Evolutionary conservation across 2,888 invertebrate genomes (phyloP).

Genomic region (Volucella zonaria): DNA sequence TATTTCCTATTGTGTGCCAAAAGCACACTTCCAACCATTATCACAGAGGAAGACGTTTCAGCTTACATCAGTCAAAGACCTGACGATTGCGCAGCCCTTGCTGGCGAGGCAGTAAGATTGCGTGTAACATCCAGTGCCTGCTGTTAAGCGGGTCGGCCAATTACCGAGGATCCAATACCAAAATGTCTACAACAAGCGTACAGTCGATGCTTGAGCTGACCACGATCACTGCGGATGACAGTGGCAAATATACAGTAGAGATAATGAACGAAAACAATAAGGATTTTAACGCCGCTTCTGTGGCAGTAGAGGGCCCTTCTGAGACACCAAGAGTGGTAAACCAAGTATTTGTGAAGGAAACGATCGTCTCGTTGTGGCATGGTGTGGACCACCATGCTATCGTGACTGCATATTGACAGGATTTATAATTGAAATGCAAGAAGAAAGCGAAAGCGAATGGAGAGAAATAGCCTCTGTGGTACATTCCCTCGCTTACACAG

Average conservation of each 20-base stretch:
- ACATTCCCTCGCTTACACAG: conserved; percentile 87
- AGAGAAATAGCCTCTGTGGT: conserved; percentile 85
- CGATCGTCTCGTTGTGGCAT: conserved; percentile 87
- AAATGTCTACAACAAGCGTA: conserved; percentile 83
- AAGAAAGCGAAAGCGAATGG: conserved; percentile 83
- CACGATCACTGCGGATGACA: conserved; percentile 88
- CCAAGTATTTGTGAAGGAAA: conserved; percentile 85
- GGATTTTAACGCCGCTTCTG: conserved; percentile 88
- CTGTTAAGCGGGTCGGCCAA: conserved; percentile 81
- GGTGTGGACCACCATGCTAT: conserved; percentile 92
- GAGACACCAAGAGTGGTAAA: conserved; percentile 89
- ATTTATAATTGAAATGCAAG: conserved; percentile 88
- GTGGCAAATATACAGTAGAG: conserved; percentile 89
- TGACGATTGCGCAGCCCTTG: too few relatives aligned
- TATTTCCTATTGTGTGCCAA: too few relatives aligned
- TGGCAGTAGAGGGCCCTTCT: conserved; percentile 92
- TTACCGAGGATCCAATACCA: conserved; percentile 80
- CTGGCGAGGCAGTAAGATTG: too few relatives aligned
- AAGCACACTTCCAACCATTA: too few relatives aligned
- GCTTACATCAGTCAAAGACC: too few relatives aligned
- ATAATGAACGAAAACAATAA: conserved; percentile 87
- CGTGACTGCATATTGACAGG: conserved; percentile 90
- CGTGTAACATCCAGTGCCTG: too few relatives aligned
- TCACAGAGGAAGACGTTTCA: too few relatives aligned
- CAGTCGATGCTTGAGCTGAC: conserved; percentile 86